Evolutionary conservation across 2,113 vertebrate genomes (phyloP), one percentile per base, ranked within the genome.

Genomic region (Prietella phreatophila): DNA sequence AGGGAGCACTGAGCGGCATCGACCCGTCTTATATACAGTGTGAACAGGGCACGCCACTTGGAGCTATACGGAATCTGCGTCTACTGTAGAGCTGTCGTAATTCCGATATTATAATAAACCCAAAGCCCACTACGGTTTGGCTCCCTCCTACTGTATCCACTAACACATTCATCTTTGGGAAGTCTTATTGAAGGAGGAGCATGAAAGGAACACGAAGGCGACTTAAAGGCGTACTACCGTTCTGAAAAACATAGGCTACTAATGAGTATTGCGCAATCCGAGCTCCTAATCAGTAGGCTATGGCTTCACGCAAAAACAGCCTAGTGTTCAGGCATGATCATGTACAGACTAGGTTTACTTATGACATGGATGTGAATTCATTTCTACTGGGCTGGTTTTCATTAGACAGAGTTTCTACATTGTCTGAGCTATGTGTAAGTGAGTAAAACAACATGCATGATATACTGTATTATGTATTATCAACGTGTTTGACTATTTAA

Each of bases 1-100:
- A n/a, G n/a, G n/a, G n/a, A n/a, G 76, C 50, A n/a, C 30, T 22
- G 69, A 39, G 53, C 47, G 39, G n/a, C 63, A 25, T 36, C 67
- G 42, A 33, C 91, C 82, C 85, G 90, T 85, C 89, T 96, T 95
- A 96, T 97, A 96, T 91, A 93, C 93, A 61, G 90, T 83, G 85
- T 80, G 69, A 88, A 84, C 87, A 65, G 86, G 76, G 78, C 90
- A 94, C 95, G 96, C 96, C 96, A 96, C 90, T 96, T 96, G 96
- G 82, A 55, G 71, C 67, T 76, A 55, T 42, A 82, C 92, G 88
- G 91, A 63, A 91, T 91, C 89, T 91, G 91, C 86, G 88, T 91
- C 90, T 91, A 89, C 90, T 88, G 93, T 93, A 93, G 92, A 89
- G 89, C 91, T 91, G 91, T 71, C 86, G 89, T 96, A 96, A 96